A percentile compares a stretch with the other conserved stretches of the same genome.
These are phyloP conservation scores for Coracias cyanogaster DNA, from an alignment of 2,797 vertebrate species.

Conservation along the genomic window DNA sequence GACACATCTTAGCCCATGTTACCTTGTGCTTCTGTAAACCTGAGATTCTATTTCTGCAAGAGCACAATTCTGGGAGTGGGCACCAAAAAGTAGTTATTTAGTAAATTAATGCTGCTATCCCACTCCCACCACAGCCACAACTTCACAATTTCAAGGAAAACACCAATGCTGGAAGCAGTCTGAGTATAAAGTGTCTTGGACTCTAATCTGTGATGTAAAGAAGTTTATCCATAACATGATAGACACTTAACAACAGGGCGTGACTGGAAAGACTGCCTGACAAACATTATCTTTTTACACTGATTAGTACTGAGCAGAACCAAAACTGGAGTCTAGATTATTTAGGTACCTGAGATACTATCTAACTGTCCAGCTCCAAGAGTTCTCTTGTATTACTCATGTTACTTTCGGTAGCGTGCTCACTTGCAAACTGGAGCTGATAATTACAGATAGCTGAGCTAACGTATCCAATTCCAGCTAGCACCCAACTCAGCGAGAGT, in stretches of 20 bases:
- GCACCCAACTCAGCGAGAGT: not conserved
- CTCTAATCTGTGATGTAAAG: not conserved
- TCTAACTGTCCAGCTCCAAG: not conserved
- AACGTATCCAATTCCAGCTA: not conserved
- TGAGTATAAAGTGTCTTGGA: not conserved
- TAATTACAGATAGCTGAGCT: not conserved
- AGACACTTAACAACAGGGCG: not conserved
- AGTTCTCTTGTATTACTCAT: not conserved
- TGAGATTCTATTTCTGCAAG: not conserved
- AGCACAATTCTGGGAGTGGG: not conserved
- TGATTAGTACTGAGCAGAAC: not conserved
- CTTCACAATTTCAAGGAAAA: not conserved
- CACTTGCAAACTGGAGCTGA: not conserved
- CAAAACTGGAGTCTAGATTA: not conserved
- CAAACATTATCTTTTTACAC: not conserved
- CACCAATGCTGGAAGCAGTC: not conserved
- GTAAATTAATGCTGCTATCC: not conserved
- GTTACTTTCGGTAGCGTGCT: not conserved
- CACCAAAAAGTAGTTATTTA: not conserved
- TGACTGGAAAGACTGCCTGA: not conserved
- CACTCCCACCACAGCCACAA: not conserved
- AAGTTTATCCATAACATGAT: not conserved
- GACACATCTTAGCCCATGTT: not conserved
- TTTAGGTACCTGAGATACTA: not conserved
- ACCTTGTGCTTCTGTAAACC: not conserved